Percentiles rank a stretch among this genome's conserved stretches.
Conservation (phyloP, 2,797 vertebrate genomes). For the Oreochromis mossambicus region DNA sequence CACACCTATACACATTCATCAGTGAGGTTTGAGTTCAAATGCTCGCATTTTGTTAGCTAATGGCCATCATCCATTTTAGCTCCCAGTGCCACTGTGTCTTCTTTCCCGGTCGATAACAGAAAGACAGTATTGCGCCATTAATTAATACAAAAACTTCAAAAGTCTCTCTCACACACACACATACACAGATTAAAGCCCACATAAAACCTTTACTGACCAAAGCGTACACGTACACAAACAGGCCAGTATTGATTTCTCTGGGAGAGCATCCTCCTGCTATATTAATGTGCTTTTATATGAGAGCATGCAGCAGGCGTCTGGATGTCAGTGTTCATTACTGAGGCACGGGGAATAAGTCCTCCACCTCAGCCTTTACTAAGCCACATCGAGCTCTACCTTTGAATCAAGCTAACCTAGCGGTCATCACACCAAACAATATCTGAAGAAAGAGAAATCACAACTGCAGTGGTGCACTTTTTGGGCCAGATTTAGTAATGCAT, state of each 20-base stretch:
- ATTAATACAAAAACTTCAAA: constrained; percentile 44
- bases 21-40: background rate
- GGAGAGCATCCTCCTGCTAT: constrained; percentile 38
- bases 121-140: constrained; percentile 50
- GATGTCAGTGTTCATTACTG: constrained; percentile 61
- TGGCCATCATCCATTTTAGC: constrained; percentile 34
- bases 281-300: constrained; percentile 53
- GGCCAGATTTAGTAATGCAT: background rate
- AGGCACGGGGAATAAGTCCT: constrained; percentile 10
- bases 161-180: background rate
- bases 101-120: constrained; percentile 49
- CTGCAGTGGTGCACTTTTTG: background rate
- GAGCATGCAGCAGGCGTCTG: constrained; percentile 36
- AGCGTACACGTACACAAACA: constrained; percentile 7
- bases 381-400: constrained; percentile 31
- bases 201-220: background rate
- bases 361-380: background rate
- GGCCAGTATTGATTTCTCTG: constrained; percentile 59
- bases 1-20: background rate
- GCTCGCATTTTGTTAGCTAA: background rate
- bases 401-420: constrained; percentile 3
- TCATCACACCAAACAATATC: constrained; percentile 23
- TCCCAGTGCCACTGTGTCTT: constrained; percentile 26
- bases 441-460: constrained; percentile 1
- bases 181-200: constrained; percentile 5